phyloP scores from a whole-genome alignment of 2,113 vertebrate genomes.

The Gulo gulo region DNA sequence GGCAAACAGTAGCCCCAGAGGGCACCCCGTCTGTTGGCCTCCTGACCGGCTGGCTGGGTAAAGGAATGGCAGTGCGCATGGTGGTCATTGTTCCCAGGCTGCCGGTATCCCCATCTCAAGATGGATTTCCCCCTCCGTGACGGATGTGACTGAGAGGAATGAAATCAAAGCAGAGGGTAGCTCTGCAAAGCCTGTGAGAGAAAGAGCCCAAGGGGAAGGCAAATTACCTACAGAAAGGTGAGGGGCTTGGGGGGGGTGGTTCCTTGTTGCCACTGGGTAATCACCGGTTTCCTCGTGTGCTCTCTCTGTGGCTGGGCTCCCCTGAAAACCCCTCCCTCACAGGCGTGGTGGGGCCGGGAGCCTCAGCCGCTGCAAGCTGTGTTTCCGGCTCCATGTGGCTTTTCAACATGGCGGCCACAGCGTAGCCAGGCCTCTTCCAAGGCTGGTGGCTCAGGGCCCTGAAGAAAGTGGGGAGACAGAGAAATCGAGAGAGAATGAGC shows the following conservation, averaged over 20 bases:
- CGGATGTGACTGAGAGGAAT: background rate
- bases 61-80: background rate
- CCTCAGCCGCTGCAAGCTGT: background rate
- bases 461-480: background rate
- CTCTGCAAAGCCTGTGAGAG: background rate
- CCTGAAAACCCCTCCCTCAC: background rate
- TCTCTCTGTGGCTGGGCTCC: background rate
- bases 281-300: background rate
- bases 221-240: background rate
- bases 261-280: background rate
- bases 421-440: background rate
- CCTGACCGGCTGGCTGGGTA: background rate
- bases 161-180: background rate
- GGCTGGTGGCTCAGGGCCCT: background rate
- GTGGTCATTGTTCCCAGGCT: background rate
- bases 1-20: background rate
- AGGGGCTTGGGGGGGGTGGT: background rate
- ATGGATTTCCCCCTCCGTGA: background rate
- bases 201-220: background rate
- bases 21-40: background rate
- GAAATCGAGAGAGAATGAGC: no score
- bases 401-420: background rate
- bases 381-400: background rate
- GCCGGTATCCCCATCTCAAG: background rate
- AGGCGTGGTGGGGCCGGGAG: background rate